phyloP scores from a whole-genome alignment of 2,888 invertebrate genomes.

The Odontocerum albicorne region DNA sequence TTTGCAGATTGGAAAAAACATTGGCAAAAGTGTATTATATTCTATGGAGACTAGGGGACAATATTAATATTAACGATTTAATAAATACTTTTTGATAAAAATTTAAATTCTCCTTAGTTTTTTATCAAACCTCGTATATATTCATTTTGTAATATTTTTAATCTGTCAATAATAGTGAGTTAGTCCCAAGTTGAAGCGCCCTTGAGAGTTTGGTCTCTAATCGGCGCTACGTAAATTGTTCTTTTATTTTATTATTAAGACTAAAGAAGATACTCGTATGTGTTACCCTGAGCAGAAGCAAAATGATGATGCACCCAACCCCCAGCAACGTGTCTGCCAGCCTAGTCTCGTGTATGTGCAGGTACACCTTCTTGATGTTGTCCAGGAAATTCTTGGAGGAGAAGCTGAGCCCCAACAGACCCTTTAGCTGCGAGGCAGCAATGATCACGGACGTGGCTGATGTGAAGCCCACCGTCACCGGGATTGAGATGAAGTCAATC shows the following conservation, averaged over 20 bases:
- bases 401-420: slow-evolving; percentile 69
- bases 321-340: slow-evolving; percentile 73
- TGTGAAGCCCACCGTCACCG: slow-evolving; percentile 87
- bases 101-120: too few species aligned
- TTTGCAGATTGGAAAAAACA: too few species aligned
- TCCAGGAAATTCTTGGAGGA: slow-evolving; percentile 74
- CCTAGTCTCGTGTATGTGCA: slow-evolving; percentile 68
- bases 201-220: too few species aligned
- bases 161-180: too few species aligned
- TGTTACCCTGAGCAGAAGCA: slow-evolving; percentile 74
- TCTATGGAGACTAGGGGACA: too few species aligned
- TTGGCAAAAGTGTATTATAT: too few species aligned
- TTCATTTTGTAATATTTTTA: too few species aligned
- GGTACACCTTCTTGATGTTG: slow-evolving; percentile 69
- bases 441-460: slow-evolving; percentile 91
- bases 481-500: slow-evolving; percentile 87
- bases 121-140: too few species aligned
- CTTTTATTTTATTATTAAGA: neutral
- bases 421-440: slow-evolving; percentile 81
- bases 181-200: neutral
- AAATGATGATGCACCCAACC: slow-evolving; percentile 67
- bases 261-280: neutral
- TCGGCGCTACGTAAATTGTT: too few species aligned
- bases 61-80: too few species aligned
- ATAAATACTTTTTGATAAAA: too few species aligned